Percentiles rank a stretch among this genome's conserved stretches.
Evolutionary conservation across 2,888 invertebrate genomes (phyloP).

Genomic region (Netelia inedita): DNA sequence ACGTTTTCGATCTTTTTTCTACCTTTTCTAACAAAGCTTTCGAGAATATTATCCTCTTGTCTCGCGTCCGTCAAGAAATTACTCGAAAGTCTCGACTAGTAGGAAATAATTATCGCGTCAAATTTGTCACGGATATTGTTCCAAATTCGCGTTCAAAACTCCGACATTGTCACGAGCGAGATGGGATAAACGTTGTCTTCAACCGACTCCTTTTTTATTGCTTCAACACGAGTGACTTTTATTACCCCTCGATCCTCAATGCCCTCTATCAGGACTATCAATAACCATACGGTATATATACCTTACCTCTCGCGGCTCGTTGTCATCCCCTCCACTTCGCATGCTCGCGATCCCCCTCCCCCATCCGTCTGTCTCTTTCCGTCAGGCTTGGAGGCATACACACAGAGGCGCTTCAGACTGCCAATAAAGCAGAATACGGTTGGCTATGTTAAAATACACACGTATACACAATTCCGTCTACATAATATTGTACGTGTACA

Average conservation of each 20-base stretch:
- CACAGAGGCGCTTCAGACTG: constrained; percentile 46
- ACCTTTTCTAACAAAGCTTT: neutral
- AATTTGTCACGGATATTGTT: too few species aligned
- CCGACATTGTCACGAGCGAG: neutral
- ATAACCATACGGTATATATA: constrained; percentile 21
- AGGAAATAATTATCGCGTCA: too few species aligned
- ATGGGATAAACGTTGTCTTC: neutral
- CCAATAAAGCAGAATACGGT: constrained; percentile 61
- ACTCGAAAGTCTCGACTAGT: too few species aligned
- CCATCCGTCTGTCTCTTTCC: constrained; percentile 36
- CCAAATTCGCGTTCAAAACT: too few species aligned
- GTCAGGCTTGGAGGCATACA: constrained; percentile 43
- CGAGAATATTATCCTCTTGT: neutral
- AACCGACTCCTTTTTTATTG: neutral
- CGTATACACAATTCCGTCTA: neutral
- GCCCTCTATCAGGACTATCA: neutral
- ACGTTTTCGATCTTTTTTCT: neutral
- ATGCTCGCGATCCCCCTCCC: constrained; percentile 3
- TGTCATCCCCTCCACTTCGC: neutral
- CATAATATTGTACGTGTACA: constrained; percentile 21
- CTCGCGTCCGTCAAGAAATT: neutral
- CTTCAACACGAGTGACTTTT: neutral
- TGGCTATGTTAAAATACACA: constrained; percentile 23
- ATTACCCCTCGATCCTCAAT: neutral
- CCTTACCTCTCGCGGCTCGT: constrained; percentile 17